Base-by-base conservation (phyloP, 2,888 invertebrate genomes). In the Scaptodrosophila latifasciaeformis region DNA sequence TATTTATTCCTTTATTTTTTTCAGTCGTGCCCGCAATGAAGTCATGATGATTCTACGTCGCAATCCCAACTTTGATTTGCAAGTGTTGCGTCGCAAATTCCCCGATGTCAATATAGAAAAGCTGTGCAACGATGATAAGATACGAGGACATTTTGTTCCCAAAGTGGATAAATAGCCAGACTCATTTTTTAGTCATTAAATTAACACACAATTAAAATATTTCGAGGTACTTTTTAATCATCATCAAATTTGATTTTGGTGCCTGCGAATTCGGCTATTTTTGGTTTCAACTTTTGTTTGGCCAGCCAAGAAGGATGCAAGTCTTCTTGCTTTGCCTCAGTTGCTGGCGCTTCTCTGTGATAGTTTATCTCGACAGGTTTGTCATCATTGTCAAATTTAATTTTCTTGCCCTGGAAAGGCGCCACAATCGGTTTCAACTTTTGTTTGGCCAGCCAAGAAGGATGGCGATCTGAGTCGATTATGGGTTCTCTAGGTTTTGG, bases 101-200 rank as follows among this genome's bases (percentile, higher is more conserved):
- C 95, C 96, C 2, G 86, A 90, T 81, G 92, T 94, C 3, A 89
- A 96, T 84, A 86, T 96, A 45, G 90, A 93, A 56, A 90, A 89
- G 83, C 88, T 91, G 1, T 89, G 89, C 68, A 83, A 82, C 3
- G 84, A 85, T 42, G 89, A 88, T 64, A 91, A 89, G 84, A 86
- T 89, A 9, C 88, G 90, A 67, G 92, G 92, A 10, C 92, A 93
- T 84, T 90, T 67, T 84, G 77, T 89, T 44, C 89, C 90, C 9
- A 84, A 86, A 59, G 57, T 84, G 44, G 75, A 24, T 3, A 24
- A 24, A 24, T 5, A 24, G 4, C 7, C 3, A 24, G 24, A 7
- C 7, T 7, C 24, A 5, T 24, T 24, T 24, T 24, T 40, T 58
- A 58, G 40, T 40, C 40, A 57, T 43, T 51, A 59, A 64, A 61